Evolutionary conservation across 1,140 invertebrate genomes (phyloP), one percentile per base, ranked within the genome.

Genomic region (Agrilus planipennis): DNA sequence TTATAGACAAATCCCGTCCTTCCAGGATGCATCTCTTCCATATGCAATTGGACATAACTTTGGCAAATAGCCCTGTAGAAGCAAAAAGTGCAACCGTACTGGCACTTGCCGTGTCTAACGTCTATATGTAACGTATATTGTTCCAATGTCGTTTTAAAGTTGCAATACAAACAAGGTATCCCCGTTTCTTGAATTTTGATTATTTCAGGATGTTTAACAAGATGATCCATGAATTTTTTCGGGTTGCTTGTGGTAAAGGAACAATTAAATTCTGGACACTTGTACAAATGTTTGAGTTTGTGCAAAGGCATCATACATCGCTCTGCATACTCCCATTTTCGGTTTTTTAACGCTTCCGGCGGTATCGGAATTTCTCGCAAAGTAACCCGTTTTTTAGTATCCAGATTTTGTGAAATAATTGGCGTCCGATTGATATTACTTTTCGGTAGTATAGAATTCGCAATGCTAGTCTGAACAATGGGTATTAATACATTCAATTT

Each of bases 1-100:
- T 12, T 21, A 9, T 21, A 15, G 7, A 36, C 34, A 14, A 18
- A 17, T 4, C 32, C 6, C 12, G 12, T 14, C 11, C 35, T 27
- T 12, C 16, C 22, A 5, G 21, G 49, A 44, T 58, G 55, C 6
- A 39, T 27, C 21, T 44, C 42, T 29, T 54, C 46, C 5, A 22
- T 35, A 20, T 46, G 40, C 17, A 49, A 16, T 7, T 51, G 45
- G 10, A 44, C 39, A 22, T 21, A 40, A 16, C 44, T 49, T 2
- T 21, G 23, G 18, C 46, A 46, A 22, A 61, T 47, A 9, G 68
- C 67, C 36, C 76, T 53, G 49, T 75, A 77, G 27, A 77, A 70
- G 42, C 76, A 79, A 34, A 73, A 69, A 18, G 52, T 59, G 41
- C 76, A 79, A 25, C 73, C 67, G 45, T 58, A 76, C 17, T 61